These are phyloP conservation scores for Bolborhynchus lineola DNA, from an alignment of 2,113 vertebrate species.

Conservation along the genomic window DNA sequence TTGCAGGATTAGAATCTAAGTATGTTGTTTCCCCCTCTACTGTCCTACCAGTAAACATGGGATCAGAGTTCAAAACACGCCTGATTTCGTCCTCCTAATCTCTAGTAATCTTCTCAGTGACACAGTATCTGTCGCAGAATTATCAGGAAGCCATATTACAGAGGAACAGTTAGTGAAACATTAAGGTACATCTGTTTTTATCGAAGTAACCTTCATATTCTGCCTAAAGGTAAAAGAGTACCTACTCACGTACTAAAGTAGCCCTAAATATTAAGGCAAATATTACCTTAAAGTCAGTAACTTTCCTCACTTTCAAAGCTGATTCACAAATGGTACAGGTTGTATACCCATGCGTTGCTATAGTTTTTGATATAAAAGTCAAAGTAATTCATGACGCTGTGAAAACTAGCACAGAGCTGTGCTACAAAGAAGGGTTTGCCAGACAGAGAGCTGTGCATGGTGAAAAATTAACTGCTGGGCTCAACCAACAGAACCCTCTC, in stretches of 20 bases:
- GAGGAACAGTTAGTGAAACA: neutral
- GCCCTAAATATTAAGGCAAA: neutral
- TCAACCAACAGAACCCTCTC: neutral
- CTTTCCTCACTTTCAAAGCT: neutral
- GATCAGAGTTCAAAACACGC: constrained; percentile 58
- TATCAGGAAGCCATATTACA: neutral
- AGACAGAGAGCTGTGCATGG: neutral
- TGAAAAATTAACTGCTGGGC: neutral
- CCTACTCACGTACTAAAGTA: neutral
- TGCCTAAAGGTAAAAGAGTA: neutral
- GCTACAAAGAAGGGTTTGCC: neutral
- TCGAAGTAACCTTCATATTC: neutral
- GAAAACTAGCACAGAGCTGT: neutral
- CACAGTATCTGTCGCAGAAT: constrained; percentile 27
- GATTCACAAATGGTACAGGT: neutral
- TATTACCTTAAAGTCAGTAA: neutral
- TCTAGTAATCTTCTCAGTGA: constrained; percentile 47
- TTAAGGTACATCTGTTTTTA: neutral
- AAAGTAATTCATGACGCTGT: neutral
- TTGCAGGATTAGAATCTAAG: constrained; percentile 42
- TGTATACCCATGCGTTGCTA: neutral
- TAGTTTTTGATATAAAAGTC: neutral
- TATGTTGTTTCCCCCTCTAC: neutral
- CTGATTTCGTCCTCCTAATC: constrained; percentile 46
- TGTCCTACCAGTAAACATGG: neutral